phyloP scores from a whole-genome alignment of 1,140 invertebrate species.

The Lepidurus packardi region DNA sequence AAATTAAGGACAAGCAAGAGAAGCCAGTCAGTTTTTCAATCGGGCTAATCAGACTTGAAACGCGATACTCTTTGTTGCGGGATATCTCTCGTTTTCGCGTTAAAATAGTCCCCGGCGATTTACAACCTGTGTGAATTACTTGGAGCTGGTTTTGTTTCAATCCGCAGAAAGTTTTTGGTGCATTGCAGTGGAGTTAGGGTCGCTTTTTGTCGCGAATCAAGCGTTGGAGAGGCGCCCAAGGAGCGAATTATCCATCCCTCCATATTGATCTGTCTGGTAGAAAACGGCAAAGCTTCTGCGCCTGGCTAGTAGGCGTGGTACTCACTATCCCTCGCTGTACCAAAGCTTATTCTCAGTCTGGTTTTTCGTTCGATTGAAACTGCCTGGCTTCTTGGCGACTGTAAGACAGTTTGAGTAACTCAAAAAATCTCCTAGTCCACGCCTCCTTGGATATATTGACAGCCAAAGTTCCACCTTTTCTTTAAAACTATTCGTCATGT shows the following conservation, averaged over 20 bases:
- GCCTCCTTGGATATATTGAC: not conserved
- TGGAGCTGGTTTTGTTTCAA: not conserved
- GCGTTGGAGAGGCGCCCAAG: not conserved
- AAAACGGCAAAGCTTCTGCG: not conserved
- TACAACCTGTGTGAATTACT: not conserved
- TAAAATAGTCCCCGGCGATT: not conserved
- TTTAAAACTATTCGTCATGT: slow-evolving; percentile 27
- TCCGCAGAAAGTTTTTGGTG: not conserved
- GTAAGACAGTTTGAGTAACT: no score
- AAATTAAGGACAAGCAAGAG: no score
- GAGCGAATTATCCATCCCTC: not conserved
- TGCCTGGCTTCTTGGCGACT: not conserved
- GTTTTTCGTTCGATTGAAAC: not conserved
- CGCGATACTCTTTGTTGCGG: not conserved
- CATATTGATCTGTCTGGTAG: not conserved
- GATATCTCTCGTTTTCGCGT: not conserved
- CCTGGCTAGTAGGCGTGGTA: not conserved
- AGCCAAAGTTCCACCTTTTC: not conserved
- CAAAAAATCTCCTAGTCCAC: not conserved
- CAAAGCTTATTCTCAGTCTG: slow-evolving; percentile 1
- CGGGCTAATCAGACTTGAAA: no score
- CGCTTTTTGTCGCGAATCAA: not conserved
- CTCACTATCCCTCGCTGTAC: not conserved
- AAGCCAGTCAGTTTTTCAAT: no score
- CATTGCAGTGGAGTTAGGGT: not conserved